Base-by-base conservation (phyloP, 2,888 invertebrate species). In the Panzeria rudis region DNA sequence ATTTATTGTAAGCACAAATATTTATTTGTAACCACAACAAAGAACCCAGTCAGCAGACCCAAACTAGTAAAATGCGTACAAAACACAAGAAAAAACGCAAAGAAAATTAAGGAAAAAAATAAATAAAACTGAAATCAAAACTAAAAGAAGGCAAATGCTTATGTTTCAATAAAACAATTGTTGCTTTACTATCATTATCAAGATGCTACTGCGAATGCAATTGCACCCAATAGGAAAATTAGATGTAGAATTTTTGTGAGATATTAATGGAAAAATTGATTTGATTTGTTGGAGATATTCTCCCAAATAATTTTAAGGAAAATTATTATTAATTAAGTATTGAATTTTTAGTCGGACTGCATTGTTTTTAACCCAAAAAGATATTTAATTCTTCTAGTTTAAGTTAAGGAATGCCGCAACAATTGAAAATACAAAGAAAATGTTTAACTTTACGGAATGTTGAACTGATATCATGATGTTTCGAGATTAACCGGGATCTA, bases 1-100 rank as follows among this genome's bases (percentile, higher is more conserved):
- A 75, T 82, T 85, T 85, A 85, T 82, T 85, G 56, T 78, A 35
- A 85, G 78, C 69, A 78, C 81, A 85, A 82, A 85, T 82, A 78
- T 77, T 85, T 85, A 85, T 77, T 56, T 73, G 81, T 85, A 77
- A 85, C 84, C 73, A 77, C 77, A 81, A 71, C 50, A 71, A 69
- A 62, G 52, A 62, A 78, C 50, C 32, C 41, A 75, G 8, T 5
- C 29, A 38, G 11, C 11, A 38, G 11, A 11, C 9, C 11, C 11
- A 38, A 38, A 38, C 52, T 56, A 72, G 47, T 64, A 52, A 77
- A 81, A 73, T 81, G 80, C 76, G 80, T 84, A 44, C n/a, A n/a
- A n/a, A n/a, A n/a, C n/a, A n/a, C n/a, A n/a, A n/a, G n/a, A n/a
- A n/a, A n/a, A 25, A 38, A 32, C 11, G 3, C 50, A 50, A 44